These are phyloP conservation scores for Andrena fulva DNA, from an alignment of 2,888 invertebrate species.

Conservation along the genomic window DNA sequence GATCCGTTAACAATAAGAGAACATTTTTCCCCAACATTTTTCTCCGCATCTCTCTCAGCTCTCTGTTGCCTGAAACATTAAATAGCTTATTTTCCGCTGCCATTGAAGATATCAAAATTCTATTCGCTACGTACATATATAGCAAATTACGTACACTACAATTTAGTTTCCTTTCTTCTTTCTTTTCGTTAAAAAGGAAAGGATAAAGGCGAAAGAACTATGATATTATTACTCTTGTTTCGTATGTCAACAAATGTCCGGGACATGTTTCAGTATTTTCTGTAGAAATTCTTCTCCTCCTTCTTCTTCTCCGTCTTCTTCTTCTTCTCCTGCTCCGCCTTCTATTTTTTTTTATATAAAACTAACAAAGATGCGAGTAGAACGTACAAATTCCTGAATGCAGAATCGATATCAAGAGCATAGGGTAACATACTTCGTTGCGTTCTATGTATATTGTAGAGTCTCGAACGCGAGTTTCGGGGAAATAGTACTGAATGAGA, in stretches of 20 bases:
- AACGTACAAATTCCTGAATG: background rate
- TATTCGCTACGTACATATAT: background rate
- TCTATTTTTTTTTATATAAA: no score
- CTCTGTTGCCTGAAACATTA: background rate
- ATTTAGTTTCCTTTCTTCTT: background rate
- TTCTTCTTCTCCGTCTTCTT: no score
- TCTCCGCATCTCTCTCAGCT: slow-evolving; percentile 7
- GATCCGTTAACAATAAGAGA: background rate
- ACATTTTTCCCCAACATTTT: slow-evolving; percentile 8
- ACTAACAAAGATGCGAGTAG: no score
- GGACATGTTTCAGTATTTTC: no score
- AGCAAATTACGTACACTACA: background rate
- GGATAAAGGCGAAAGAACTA: background rate
- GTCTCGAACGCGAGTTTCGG: slow-evolving; percentile 2
- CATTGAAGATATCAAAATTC: background rate
- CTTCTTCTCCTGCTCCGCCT: no score
- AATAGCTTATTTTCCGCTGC: background rate
- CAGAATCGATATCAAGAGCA: background rate
- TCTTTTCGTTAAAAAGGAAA: no score
- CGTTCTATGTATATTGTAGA: background rate
- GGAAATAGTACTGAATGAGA: background rate
- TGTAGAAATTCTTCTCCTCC: no score
- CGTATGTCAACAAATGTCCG: no score
- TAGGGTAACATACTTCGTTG: background rate
- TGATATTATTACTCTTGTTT: background rate